A percentile compares a stretch with the other conserved stretches of the same genome.
Evolutionary conservation across 2,888 invertebrate genomes (phyloP).

Genomic region (Notodromas monacha): DNA sequence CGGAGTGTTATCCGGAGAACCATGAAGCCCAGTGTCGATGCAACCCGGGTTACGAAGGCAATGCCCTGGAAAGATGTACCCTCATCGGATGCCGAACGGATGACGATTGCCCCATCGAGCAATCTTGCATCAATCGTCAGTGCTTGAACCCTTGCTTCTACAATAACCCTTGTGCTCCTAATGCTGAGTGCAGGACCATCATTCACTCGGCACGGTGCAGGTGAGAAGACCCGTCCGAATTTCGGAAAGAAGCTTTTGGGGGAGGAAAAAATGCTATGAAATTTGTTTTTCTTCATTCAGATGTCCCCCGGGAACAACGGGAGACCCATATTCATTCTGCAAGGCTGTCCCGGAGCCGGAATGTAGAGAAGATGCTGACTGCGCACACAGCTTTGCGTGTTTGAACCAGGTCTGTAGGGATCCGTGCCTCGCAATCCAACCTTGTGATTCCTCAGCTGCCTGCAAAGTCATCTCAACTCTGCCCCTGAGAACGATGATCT

Average conservation of each 20-base stretch:
- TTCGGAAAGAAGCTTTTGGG: too few species aligned
- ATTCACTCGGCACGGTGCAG: slow-evolving; percentile 41
- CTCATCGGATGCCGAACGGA: slow-evolving; percentile 43
- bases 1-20: slow-evolving; percentile 22
- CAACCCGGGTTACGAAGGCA: slow-evolving; percentile 36
- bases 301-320: slow-evolving; percentile 39
- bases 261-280: too few species aligned
- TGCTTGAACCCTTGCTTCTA: slow-evolving; percentile 42
- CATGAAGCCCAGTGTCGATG: slow-evolving; percentile 48
- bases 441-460: slow-evolving; percentile 40
- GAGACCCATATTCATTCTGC: slow-evolving; percentile 49
- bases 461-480: slow-evolving; percentile 15
- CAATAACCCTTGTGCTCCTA: slow-evolving; percentile 42
- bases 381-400: slow-evolving; percentile 42
- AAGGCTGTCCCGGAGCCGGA: slow-evolving; percentile 17
- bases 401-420: slow-evolving; percentile 46
- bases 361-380: slow-evolving; percentile 48
- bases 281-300: too few species aligned
- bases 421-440: slow-evolving; percentile 40
- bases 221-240: too few species aligned
- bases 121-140: slow-evolving; percentile 36
- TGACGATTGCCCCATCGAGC: slow-evolving; percentile 39
- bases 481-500: slow-evolving; percentile 12
- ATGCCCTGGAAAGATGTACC: slow-evolving; percentile 23
- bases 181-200: slow-evolving; percentile 38